These are phyloP conservation scores for Pelecanoides urinatrix DNA, from an alignment of 2,113 vertebrate species.

Conservation along the genomic window DNA sequence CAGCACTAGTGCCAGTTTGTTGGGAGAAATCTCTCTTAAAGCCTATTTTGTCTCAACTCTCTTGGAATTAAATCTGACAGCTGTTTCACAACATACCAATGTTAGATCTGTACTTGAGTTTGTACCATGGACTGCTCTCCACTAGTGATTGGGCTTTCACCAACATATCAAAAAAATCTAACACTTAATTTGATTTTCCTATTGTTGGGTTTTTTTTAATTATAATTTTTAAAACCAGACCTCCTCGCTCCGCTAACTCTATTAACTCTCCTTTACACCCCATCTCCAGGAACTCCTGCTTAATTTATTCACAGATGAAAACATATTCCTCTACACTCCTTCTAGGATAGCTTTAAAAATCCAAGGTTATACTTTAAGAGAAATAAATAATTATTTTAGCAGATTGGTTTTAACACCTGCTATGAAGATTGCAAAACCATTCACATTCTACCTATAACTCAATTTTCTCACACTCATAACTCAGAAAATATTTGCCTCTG, in stretches of 20 bases:
- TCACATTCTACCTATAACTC: slow-evolving; percentile 25
- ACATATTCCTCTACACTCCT: neutral
- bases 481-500: slow-evolving; percentile 47
- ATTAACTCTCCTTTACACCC: neutral
- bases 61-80: neutral
- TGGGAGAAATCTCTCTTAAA: neutral
- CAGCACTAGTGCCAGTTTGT: neutral
- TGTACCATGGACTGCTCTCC: neutral
- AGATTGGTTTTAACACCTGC: slow-evolving; percentile 31
- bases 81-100: neutral
- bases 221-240: neutral
- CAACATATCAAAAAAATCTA: neutral
- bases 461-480: slow-evolving; percentile 23
- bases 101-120: neutral
- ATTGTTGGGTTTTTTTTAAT: neutral
- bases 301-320: slow-evolving; percentile 7
- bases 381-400: slow-evolving; percentile 56
- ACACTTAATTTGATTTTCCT: neutral
- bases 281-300: neutral
- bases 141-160: slow-evolving; percentile 16
- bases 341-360: slow-evolving; percentile 25
- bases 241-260: neutral
- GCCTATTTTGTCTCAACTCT: neutral
- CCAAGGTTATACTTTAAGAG: neutral
- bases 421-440: slow-evolving; percentile 38